Conservation (phyloP, 2,888 invertebrate genomes). For the Thera obeliscata region DNA sequence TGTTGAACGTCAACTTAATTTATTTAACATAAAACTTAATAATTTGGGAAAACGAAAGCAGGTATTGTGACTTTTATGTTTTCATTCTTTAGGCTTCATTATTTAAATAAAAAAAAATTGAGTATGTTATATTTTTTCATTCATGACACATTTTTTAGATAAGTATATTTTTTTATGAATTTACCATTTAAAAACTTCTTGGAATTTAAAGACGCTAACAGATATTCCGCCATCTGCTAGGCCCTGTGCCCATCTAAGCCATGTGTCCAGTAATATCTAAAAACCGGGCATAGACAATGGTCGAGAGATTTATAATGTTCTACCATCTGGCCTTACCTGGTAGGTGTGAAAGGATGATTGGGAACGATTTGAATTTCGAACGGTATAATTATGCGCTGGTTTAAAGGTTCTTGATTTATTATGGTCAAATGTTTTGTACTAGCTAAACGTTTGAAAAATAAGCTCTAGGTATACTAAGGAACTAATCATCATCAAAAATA, state of each 20-base stretch:
- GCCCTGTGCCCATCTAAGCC: conserved; percentile 41
- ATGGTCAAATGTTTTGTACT: not conserved
- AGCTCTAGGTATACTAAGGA: no score
- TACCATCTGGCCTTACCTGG: conserved; percentile 74
- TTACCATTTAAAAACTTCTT: not conserved
- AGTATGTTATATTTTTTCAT: no score
- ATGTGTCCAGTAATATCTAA: conserved; percentile 75
- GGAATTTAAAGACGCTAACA: not conserved
- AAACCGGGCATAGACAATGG: conserved; percentile 70
- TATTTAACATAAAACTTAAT: no score
- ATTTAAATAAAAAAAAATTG: not conserved
- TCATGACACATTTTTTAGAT: no score
- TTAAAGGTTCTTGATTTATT: conserved; percentile 7
- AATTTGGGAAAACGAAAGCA: no score
- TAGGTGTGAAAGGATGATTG: conserved; percentile 48
- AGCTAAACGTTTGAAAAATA: no score
- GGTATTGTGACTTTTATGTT: no score
- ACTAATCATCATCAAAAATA: no score
- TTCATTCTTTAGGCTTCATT: no score
- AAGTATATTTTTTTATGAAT: no score
- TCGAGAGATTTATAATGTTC: conserved; percentile 68
- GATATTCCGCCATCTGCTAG: conserved; percentile 12
- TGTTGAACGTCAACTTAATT: no score
- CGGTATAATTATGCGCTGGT: conserved; percentile 18
- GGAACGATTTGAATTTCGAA: conserved; percentile 8